Evolutionary conservation across 2,113 vertebrate species (phyloP).

Genomic region (Rhea americana): DNA sequence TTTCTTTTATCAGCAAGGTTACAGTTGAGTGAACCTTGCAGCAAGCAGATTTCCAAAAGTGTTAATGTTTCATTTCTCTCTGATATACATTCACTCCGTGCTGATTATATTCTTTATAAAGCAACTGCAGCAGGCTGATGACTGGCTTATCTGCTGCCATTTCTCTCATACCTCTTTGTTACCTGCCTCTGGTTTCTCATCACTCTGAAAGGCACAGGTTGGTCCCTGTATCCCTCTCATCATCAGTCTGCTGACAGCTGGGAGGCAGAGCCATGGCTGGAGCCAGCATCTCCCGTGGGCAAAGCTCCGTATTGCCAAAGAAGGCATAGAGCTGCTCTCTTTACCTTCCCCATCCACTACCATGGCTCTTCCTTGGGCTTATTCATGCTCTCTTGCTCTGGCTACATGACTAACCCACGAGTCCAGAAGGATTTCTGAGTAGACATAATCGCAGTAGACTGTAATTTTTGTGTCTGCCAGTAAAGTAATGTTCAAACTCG

Average conservation of each 20-base stretch:
- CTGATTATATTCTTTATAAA: not conserved
- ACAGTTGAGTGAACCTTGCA: not conserved
- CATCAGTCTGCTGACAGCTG: not conserved
- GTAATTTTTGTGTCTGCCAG: not conserved
- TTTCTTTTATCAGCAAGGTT: not conserved
- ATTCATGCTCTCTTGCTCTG: not conserved
- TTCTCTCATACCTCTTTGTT: not conserved
- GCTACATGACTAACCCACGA: not conserved
- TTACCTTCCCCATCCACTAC: not conserved
- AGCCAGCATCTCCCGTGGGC: not conserved
- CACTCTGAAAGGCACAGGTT: not conserved
- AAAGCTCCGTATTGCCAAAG: not conserved
- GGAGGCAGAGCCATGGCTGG: not conserved
- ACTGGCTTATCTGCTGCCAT: not conserved
- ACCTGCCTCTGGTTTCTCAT: not conserved
- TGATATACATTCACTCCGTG: not conserved
- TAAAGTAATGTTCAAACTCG: not conserved
- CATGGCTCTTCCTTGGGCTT: not conserved
- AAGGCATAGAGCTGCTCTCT: not conserved
- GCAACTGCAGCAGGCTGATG: not conserved
- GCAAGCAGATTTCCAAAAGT: not conserved
- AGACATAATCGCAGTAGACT: not conserved
- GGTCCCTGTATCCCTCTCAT: not conserved
- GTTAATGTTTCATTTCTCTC: not conserved
- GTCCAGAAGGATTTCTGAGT: not conserved